A percentile compares a stretch with the other conserved stretches of the same genome.
phyloP scores from a whole-genome alignment of 2,113 vertebrate genomes.

The Equus quagga region DNA sequence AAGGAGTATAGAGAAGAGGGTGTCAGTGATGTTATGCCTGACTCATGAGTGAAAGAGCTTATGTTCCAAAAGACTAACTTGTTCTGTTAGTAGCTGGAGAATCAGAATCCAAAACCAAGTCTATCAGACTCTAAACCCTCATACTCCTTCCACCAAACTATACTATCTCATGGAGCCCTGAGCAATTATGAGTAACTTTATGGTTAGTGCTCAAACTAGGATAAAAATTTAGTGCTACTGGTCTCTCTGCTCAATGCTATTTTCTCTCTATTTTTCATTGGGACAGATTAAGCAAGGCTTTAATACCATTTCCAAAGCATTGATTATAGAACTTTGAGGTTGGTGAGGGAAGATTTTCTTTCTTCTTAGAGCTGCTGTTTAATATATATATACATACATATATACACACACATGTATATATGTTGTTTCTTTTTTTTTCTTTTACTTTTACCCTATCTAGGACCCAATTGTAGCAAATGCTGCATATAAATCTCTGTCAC shows the following conservation, averaged over 20 bases:
- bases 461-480: constrained; percentile 90
- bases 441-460: constrained; percentile 82
- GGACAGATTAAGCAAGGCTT: neutral
- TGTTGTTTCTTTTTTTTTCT: constrained; percentile 3
- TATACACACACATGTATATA: too few relatives aligned
- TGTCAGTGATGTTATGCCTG: neutral
- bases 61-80: neutral
- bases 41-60: neutral
- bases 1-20: neutral
- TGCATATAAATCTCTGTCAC: constrained; percentile 94
- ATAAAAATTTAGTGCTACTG: neutral
- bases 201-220: neutral
- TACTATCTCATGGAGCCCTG: neutral
- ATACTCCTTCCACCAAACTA: neutral
- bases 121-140: neutral
- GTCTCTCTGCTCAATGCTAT: neutral
- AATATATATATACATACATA: neutral
- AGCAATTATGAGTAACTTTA: neutral
- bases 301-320: neutral
- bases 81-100: neutral
- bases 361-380: constrained; percentile 4
- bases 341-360: neutral
- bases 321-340: neutral
- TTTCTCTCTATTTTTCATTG: neutral
- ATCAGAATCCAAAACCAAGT: neutral